A percentile compares a stretch with the other conserved stretches of the same genome.
Conservation (phyloP, 2,888 invertebrate genomes). For the Schizotus pectinicornis region DNA sequence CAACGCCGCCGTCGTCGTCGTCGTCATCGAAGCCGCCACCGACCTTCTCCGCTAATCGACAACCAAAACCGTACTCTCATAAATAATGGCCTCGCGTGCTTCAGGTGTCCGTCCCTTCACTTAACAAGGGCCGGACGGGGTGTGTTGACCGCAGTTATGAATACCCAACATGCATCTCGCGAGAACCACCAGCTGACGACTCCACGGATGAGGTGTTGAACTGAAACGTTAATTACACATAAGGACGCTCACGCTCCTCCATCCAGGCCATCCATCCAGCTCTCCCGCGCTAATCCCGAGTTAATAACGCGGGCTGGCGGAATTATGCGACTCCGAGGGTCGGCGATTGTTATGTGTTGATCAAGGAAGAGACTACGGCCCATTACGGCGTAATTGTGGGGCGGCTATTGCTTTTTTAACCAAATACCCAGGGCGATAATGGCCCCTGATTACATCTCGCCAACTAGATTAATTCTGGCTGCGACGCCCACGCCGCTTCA, state of each 20-base stretch:
- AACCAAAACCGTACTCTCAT: slow-evolving; percentile 23
- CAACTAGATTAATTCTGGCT: slow-evolving; percentile 55
- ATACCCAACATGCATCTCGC: slow-evolving; percentile 47
- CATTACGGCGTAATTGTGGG: slow-evolving; percentile 58
- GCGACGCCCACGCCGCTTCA: slow-evolving; percentile 2
- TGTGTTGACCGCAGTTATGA: slow-evolving; percentile 46
- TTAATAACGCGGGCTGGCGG: slow-evolving; percentile 32
- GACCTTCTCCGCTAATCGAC: background rate
- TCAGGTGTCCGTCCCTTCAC: slow-evolving; percentile 43
- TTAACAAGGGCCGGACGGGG: slow-evolving; percentile 45
- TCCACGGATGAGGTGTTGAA: slow-evolving; percentile 37
- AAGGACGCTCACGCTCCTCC: background rate
- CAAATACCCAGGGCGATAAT: slow-evolving; percentile 60
- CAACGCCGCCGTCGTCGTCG: background rate
- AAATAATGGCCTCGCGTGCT: slow-evolving; percentile 42
- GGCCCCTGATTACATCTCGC: slow-evolving; percentile 53
- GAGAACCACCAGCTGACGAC: slow-evolving; percentile 45
- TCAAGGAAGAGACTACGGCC: slow-evolving; percentile 57
- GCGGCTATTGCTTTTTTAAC: slow-evolving; percentile 60
- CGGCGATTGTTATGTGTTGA: slow-evolving; percentile 57
- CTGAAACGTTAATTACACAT: slow-evolving; percentile 40
- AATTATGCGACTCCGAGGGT: slow-evolving; percentile 45
- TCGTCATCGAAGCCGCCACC: background rate
- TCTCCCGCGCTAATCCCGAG: slow-evolving; percentile 29
- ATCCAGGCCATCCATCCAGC: slow-evolving; percentile 24